Conservation (phyloP, 2,113 vertebrate species). For the Platichthys flesus region DNA sequence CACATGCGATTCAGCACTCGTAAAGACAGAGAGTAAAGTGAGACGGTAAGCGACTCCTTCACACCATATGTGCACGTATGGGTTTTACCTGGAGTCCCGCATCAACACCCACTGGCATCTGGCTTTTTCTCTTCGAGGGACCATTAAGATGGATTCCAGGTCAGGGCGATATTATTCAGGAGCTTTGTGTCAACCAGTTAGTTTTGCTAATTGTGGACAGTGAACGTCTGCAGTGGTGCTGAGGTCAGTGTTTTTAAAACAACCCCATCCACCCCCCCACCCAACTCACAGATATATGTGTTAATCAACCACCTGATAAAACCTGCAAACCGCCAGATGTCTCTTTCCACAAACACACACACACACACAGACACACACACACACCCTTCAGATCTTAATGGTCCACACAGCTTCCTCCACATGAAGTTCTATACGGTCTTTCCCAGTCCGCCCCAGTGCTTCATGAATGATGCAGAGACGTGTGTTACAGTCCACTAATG, state of each 20-base stretch:
- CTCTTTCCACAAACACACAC: background rate
- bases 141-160: background rate
- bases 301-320: background rate
- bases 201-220: too few relatives aligned
- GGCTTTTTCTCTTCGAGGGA: background rate
- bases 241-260: background rate
- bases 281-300: background rate
- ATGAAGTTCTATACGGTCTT: background rate
- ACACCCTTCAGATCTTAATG: too few relatives aligned
- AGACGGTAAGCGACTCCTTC: background rate
- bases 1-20: background rate
- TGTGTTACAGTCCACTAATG: background rate
- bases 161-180: background rate
- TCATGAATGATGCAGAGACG: background rate
- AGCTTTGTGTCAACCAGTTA: too few relatives aligned
- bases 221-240: background rate
- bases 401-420: too few relatives aligned
- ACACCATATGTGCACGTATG: background rate
- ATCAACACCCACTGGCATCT: background rate
- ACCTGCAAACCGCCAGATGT: background rate
- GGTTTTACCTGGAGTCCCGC: background rate
- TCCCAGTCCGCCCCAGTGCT: too few relatives aligned
- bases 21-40: background rate
- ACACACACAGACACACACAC: too few relatives aligned
- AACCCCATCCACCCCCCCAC: background rate